Base-by-base conservation (phyloP, 2,113 vertebrate species). In the Spermophilus dauricus region DNA sequence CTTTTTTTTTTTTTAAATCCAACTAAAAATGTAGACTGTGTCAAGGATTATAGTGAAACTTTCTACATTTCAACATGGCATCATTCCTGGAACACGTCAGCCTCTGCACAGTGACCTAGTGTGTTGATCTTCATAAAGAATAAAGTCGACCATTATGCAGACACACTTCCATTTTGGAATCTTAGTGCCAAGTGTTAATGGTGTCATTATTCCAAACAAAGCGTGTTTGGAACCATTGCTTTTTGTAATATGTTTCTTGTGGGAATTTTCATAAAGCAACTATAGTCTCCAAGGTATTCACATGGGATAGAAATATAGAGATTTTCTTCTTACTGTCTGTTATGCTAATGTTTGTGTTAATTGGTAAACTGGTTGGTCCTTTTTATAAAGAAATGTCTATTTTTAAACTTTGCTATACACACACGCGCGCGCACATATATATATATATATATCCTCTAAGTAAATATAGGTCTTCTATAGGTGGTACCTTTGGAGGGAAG, bases 91-190 rank as follows among this genome's bases (percentile, higher is more conserved):
- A 95, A 20, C 73, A 63, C 77, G 2, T 92, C 65, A 93, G 67
- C 37, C 37, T 97, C 48, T 95, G 0, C 91, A 61, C 94, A 97
- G 75, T 83, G 32, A 94, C 80, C 90, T 88, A 12, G 45, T 98
- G 9, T 83, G 56, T 80, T 98, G 95, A 95, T 95, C 73, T 98
- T 95, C 91, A 12, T 97, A 86, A 97, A 93, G 92, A 94, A 53
- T 89, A 90, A 84, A 97, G 45, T 45, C 65, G 92, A 81, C 87
- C 86, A 78, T 73, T 96, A 53, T 89, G 58, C 94, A 94, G 58
- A 81, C 76, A 45, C 82, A 90, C 75, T 98, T 96, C 89, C 93
- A 91, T 80, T 83, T 93, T 92, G 89, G 37, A 82, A 92, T 56
- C 18, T 72, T 77, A 45, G 56, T 89, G 90, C 95, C 86, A 96